Percentiles rank a stretch among this genome's conserved stretches.
These are phyloP conservation scores for Nephrotoma appendiculata DNA, from an alignment of 2,888 invertebrate genomes.

Conservation along the genomic window DNA sequence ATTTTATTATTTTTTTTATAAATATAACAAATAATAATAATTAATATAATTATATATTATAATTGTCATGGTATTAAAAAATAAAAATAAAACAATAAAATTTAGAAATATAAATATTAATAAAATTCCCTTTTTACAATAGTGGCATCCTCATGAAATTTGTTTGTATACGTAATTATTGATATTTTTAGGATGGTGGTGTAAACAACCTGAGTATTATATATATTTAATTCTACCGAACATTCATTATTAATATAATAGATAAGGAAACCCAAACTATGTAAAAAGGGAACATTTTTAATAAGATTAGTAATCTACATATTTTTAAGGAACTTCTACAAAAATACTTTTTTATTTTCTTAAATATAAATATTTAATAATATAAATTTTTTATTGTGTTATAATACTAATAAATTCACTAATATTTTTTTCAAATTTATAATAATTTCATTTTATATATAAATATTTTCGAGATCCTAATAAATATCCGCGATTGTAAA, in stretches of 20 bases:
- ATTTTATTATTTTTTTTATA: not conserved
- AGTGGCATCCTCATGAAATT: not conserved
- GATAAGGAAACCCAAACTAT: not conserved
- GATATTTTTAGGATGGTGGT: not conserved
- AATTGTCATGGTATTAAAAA: not conserved
- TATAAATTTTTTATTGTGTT: not conserved
- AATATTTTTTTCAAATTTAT: not conserved
- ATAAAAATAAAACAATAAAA: not conserved
- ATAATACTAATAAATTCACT: not conserved
- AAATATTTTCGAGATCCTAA: not conserved
- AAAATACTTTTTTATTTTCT: not conserved
- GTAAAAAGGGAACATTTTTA: not conserved
- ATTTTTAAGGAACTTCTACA: not conserved
- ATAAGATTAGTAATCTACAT: not conserved
- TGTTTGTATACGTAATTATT: not conserved
- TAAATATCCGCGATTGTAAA: not conserved
- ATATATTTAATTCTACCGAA: not conserved
- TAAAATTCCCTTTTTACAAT: not conserved
- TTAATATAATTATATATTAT: not conserved
- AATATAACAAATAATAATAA: not conserved
- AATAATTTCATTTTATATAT: not conserved
- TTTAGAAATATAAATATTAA: not conserved
- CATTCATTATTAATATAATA: not conserved
- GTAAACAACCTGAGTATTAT: not conserved
- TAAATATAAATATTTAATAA: not conserved